phyloP scores from a whole-genome alignment of 2,888 invertebrate species.

The Hoplodrina ambigua region DNA sequence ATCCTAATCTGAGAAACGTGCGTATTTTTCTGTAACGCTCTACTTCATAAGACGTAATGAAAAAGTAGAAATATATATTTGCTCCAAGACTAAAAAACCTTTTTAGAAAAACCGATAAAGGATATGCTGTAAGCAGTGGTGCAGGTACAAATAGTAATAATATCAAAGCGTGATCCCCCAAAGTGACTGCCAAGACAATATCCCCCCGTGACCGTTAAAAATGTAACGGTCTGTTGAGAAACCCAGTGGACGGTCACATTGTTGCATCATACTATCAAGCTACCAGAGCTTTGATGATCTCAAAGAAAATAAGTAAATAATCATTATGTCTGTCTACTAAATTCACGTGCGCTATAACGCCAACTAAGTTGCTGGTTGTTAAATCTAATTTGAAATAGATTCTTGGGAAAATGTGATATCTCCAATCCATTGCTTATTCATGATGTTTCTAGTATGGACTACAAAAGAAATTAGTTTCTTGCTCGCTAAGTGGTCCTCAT shows the following conservation, averaged over 20 bases:
- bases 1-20: conserved; percentile 40
- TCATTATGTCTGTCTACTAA: background rate
- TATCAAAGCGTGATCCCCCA: background rate
- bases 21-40: conserved; percentile 29
- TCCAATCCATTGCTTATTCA: conserved; percentile 55
- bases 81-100: no score
- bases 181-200: conserved; percentile 21
- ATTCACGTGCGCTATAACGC: background rate
- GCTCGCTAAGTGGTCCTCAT: conserved; percentile 16
- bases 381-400: conserved; percentile 23
- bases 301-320: conserved; percentile 1
- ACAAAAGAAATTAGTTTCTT: conserved; percentile 45
- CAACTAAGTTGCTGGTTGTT: conserved; percentile 18
- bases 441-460: conserved; percentile 45
- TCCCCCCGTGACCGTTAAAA: conserved; percentile 35
- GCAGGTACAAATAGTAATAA: conserved; percentile 11
- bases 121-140: background rate
- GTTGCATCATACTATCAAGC: conserved; percentile 22
- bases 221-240: conserved; percentile 44
- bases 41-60: conserved; percentile 13
- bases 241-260: conserved; percentile 38
- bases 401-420: conserved; percentile 42
- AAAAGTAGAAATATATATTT: background rate
- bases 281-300: background rate
- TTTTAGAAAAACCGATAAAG: background rate